Conservation (phyloP, 2,888 invertebrate genomes). For the Cartodere bifasciata region DNA sequence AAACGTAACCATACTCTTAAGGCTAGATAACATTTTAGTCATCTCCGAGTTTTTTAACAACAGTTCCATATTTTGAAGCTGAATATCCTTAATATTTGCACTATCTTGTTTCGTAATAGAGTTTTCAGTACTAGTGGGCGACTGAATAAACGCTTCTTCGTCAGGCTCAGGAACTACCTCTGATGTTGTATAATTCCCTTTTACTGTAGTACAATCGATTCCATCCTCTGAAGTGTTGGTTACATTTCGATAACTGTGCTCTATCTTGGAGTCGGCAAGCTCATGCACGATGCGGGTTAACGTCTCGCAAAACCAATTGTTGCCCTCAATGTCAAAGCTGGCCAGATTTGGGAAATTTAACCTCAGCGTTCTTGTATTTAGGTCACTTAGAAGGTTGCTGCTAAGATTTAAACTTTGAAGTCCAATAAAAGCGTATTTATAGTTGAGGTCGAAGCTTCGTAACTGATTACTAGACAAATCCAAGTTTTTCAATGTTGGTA, state of each 20-base stretch:
- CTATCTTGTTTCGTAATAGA: too few relatives aligned
- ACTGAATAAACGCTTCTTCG: too few relatives aligned
- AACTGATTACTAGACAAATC: slow-evolving; percentile 15
- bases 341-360: slow-evolving; percentile 15
- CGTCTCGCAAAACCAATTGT: slow-evolving; percentile 21
- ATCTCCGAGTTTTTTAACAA: too few relatives aligned
- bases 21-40: too few relatives aligned
- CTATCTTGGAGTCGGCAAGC: slow-evolving; percentile 15
- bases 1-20: too few relatives aligned
- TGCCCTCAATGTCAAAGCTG: slow-evolving; percentile 19
- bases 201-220: slow-evolving; percentile 12
- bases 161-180: too few relatives aligned
- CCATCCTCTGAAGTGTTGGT: slow-evolving; percentile 9
- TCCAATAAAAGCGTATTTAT: slow-evolving; percentile 16
- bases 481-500: slow-evolving; percentile 13
- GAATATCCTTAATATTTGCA: too few relatives aligned
- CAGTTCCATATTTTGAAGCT: too few relatives aligned
- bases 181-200: not conserved
- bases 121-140: too few relatives aligned
- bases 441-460: slow-evolving; percentile 16
- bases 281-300: slow-evolving; percentile 16
- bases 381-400: slow-evolving; percentile 17
- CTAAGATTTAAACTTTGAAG: slow-evolving; percentile 21
- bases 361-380: slow-evolving; percentile 17
- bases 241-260: slow-evolving; percentile 4